phyloP scores from a whole-genome alignment of 2,113 vertebrate genomes.

The Carassius carassius region DNA sequence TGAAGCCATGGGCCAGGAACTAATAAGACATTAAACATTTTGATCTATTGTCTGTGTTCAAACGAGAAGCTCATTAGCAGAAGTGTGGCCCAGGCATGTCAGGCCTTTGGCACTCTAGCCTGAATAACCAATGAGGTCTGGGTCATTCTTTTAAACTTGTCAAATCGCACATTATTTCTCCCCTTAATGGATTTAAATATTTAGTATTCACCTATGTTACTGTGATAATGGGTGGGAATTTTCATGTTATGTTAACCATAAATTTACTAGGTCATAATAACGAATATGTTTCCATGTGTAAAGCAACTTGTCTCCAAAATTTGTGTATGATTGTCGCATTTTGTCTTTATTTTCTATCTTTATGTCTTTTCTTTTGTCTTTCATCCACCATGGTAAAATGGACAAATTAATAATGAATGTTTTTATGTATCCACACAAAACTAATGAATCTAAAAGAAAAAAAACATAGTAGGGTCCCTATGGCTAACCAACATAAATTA shows the following conservation, averaged over 20 bases:
- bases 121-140: constrained; percentile 41
- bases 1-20: constrained; percentile 59
- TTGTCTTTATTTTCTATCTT: too few relatives aligned
- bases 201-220: constrained; percentile 38
- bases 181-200: constrained; percentile 31
- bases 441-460: too few relatives aligned
- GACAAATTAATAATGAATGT: neutral
- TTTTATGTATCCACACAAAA: neutral
- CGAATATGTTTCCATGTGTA: neutral
- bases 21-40: constrained; percentile 69
- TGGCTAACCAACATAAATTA: too few relatives aligned
- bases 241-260: constrained; percentile 17
- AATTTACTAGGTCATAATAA: constrained; percentile 19
- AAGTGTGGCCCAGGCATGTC: constrained; percentile 43
- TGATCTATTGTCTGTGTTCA: constrained; percentile 67
- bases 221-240: constrained; percentile 19
- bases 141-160: constrained; percentile 40
- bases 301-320: neutral
- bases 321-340: neutral
- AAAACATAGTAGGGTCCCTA: too few relatives aligned
- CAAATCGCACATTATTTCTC: constrained; percentile 52
- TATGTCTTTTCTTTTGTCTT: too few relatives aligned
- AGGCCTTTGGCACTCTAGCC: constrained; percentile 42
- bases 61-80: constrained; percentile 63
- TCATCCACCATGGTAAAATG: neutral